A percentile compares a stretch with the other conserved stretches of the same genome.
Conservation (phyloP, 2,113 vertebrate species). For the Anseranas semipalmata region DNA sequence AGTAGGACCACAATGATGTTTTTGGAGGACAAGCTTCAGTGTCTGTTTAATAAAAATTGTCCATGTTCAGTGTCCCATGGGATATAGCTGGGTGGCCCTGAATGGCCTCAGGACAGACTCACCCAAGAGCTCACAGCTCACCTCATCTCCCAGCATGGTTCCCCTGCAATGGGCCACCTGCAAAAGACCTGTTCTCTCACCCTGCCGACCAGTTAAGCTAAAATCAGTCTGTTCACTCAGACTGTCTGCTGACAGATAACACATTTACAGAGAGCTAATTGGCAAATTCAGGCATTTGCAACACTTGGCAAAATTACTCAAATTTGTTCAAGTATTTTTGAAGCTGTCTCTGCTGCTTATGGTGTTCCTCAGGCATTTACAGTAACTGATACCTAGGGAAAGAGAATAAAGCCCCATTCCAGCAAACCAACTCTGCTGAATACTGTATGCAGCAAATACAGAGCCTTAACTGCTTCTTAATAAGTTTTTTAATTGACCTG, state of each 20-base stretch:
- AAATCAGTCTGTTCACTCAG: neutral
- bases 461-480: slow-evolving; percentile 51
- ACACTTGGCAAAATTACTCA: neutral
- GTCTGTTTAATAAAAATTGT: neutral
- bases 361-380: neutral
- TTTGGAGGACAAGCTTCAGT: neutral
- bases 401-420: neutral
- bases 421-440: neutral
- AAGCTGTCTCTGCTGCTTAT: neutral
- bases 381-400: slow-evolving; percentile 9
- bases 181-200: neutral
- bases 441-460: neutral
- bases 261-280: neutral
- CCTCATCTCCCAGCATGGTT: neutral
- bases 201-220: neutral
- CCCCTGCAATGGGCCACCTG: neutral
- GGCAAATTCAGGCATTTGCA: neutral
- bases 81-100: neutral
- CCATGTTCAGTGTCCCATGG: neutral
- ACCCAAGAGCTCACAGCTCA: neutral
- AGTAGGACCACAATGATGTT: neutral
- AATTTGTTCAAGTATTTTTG: slow-evolving; percentile 19
- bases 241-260: neutral
- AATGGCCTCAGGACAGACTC: neutral
- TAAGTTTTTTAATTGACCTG: slow-evolving; percentile 66